Conservation (phyloP, 2,113 vertebrate species). For the Fregetta grallaria region DNA sequence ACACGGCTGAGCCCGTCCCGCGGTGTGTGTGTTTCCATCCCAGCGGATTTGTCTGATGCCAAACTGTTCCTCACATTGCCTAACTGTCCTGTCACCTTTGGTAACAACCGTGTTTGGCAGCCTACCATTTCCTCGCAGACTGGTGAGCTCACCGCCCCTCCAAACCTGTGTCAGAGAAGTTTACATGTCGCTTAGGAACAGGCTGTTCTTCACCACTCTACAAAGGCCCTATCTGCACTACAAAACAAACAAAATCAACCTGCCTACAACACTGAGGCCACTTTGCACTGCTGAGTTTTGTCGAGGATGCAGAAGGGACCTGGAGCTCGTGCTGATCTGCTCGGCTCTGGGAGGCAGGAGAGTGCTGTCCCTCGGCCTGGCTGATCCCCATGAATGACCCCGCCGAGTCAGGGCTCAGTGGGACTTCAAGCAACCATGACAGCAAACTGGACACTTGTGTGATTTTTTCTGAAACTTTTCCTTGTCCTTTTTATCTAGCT, state of each 20-base stretch:
- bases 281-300: not conserved
- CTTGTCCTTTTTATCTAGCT: not conserved
- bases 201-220: not conserved
- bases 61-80: not conserved
- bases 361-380: not conserved
- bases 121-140: constrained; percentile 21
- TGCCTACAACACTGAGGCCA: not conserved
- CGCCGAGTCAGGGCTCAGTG: not conserved
- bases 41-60: not conserved
- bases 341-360: not conserved
- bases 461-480: not conserved
- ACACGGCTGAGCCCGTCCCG: accelerated
- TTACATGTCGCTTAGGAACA: not conserved
- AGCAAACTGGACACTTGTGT: not conserved
- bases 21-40: not conserved
- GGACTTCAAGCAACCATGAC: not conserved
- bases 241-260: not conserved
- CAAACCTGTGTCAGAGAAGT: not conserved
- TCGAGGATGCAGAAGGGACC: not conserved
- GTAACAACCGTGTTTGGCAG: constrained; percentile 31
- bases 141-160: not conserved
- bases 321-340: not conserved
- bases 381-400: not conserved
- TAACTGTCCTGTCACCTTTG: not conserved
- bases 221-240: not conserved